Evolutionary conservation across 2,113 vertebrate species (phyloP), one percentile per base, ranked within the genome.

Genomic region (Colistium nudipinnis): DNA sequence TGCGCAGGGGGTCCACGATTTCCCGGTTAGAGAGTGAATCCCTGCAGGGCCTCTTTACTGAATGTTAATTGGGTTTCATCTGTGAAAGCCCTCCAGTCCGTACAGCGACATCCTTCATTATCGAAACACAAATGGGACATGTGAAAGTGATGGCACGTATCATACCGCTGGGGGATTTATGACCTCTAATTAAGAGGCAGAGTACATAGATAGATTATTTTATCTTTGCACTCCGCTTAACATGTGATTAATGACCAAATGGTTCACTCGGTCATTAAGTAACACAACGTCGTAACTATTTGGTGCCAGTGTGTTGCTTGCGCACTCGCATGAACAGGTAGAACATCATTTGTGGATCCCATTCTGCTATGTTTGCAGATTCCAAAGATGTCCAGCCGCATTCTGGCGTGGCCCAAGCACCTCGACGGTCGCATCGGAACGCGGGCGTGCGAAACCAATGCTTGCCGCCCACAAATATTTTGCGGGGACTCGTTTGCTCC

Each of bases 11-110:
- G 55, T 59, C 44, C 28, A 62, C 59, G 74, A 74, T 71, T 84
- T 86, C 71, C 70, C 63, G 76, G 73, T 71, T 75, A 65, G 62
- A 72, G 78, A 63, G 44, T 56, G 47, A 76, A 65, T 74, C 62
- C 62, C 81, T 35, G 39, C 74, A 56, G 67, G 25, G 80, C 60
- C 57, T 76, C 67, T 82, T 72, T 67, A 56, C 62, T 60, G 68
- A 79, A 81, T 85, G 62, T 87, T 84, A 87, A 90, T 91, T 85
- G 69, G 64, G 81, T 84, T 70, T 85, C 22, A 68, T 75, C 63
- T 47, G 39, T n/a, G 20, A 74, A 74, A 85, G 67, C 71, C 86
- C 78, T 68, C 43, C 36, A 72, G 87, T 75, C 38, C 36, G 74
- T 41, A 63, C 74, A 74, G 43, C 64, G 54, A 82, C 68, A 72